Base-by-base conservation (phyloP, 2,888 invertebrate species). In the Parnassius glacialis region DNA sequence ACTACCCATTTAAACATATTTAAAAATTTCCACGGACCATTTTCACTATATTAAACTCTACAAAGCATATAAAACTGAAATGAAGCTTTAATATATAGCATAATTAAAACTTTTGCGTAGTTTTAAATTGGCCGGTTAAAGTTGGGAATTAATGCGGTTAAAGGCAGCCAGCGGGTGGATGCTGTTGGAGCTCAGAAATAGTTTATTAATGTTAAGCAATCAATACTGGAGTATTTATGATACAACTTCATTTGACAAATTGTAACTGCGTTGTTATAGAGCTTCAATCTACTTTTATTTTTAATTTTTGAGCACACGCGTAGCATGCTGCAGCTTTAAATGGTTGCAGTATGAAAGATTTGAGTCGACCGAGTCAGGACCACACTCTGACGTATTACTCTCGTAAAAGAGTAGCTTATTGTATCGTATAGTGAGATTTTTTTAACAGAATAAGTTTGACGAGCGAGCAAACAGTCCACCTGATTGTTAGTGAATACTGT, bases 121-220 rank as follows among this genome's bases (percentile, higher is more conserved):
- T 74, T 69, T 67, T 60, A 71, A 72, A 70, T 71, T 67, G 64
- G 63, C 61, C 62, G 56, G 58, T 56, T 25, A 54, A 67, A 71
- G 67, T 67, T 63, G 54, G 41, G 57, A 56, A 63, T 59, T 44
- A 55, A 42, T 34, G 58, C 51, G 53, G 53, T 51, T 45, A n/a
- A 11, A 53, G 10, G 16, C 34, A 2, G 48, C 13, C 34, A 7
- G 48, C 13, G 12, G 48, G 7, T 7, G 13, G 12, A 48, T 13
- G 12, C 48, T 16, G 48, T 13, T 9, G 48, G 48, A 48, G 13
- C 13, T 48, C 13, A 13, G 16, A 13, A 48, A 48, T 48, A 48
- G 9, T 48, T 48, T 9, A 13, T 48, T 52, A 43, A 51, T 51
- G 44, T 57, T 57, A 12, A n/a, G 25, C n/a, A 44, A 57, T 57